These are phyloP conservation scores for Acyrthosiphon pisum DNA, from an alignment of 1,140 invertebrate species.

Conservation along the genomic window DNA sequence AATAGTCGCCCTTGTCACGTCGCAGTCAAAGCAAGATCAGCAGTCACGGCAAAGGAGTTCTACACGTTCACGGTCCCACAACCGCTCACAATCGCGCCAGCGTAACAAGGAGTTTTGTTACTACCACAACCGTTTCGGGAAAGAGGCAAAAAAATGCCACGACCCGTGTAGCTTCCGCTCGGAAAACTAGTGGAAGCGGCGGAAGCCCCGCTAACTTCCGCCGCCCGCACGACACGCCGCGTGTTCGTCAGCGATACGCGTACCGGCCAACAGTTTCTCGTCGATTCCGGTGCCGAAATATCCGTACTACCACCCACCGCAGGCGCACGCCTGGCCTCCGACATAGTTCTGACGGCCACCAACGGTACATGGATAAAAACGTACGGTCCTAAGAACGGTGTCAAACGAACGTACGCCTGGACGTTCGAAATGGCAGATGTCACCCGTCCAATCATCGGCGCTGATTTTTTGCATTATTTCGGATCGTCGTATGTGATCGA, in stretches of 20 bases:
- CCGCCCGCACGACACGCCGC: background rate
- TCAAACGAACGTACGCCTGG: background rate
- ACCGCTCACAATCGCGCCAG: background rate
- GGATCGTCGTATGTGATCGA: no score
- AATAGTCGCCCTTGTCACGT: background rate
- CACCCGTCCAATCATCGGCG: no score
- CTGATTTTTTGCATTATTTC: no score
- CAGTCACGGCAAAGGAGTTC: background rate
- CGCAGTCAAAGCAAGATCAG: background rate
- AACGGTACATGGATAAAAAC: conserved; percentile 32
- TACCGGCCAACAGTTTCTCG: background rate
- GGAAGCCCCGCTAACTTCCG: background rate
- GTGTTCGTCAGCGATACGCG: background rate
- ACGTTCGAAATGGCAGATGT: conserved; percentile 47
- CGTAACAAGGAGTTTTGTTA: background rate
- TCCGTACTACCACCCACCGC: background rate
- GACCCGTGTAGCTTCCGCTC: background rate
- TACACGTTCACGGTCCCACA: background rate
- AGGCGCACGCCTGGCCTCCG: background rate
- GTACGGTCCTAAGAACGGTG: background rate
- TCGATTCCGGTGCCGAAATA: background rate
- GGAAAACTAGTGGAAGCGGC: background rate
- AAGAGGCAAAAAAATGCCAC: background rate
- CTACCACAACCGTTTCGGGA: background rate
- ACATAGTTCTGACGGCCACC: conserved; percentile 58